phyloP scores from a whole-genome alignment of 2,113 vertebrate genomes.

The Rynchops niger region DNA sequence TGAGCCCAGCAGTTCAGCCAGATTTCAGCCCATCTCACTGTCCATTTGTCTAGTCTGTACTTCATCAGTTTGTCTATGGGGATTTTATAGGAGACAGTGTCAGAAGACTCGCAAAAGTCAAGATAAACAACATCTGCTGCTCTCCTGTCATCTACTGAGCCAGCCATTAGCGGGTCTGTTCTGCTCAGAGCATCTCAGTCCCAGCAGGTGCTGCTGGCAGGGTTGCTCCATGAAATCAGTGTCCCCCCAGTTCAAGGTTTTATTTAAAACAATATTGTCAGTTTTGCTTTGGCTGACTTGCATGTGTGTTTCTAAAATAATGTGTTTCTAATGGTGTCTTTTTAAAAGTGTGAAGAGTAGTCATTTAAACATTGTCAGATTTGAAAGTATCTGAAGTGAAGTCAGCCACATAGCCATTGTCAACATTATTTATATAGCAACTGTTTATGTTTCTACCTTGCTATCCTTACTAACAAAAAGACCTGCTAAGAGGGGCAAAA shows the following conservation, averaged over 20 bases:
- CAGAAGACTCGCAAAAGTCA: not conserved
- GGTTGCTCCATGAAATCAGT: not conserved
- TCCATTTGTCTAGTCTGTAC: not conserved
- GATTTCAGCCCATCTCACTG: not conserved
- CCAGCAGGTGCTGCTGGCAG: not conserved
- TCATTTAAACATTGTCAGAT: not conserved
- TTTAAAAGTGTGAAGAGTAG: not conserved
- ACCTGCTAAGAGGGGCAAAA: not conserved
- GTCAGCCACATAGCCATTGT: not conserved
- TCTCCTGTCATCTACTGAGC: not conserved
- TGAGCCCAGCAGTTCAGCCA: not conserved
- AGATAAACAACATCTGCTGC: slow-evolving; percentile 14
- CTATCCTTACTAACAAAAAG: not conserved
- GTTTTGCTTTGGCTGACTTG: not conserved
- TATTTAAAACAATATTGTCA: not conserved
- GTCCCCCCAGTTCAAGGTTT: not conserved
- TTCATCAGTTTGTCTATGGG: not conserved
- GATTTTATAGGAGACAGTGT: not conserved
- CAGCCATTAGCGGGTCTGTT: not conserved
- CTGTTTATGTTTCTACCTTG: not conserved
- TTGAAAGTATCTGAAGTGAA: not conserved
- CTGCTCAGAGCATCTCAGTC: not conserved
- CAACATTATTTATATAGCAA: not conserved
- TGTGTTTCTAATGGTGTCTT: not conserved
- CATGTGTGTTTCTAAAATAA: not conserved